Conservation (phyloP, 30 jellyfish, hydroid and myxozoan genomes). For the Morbakka virulenta region DNA sequence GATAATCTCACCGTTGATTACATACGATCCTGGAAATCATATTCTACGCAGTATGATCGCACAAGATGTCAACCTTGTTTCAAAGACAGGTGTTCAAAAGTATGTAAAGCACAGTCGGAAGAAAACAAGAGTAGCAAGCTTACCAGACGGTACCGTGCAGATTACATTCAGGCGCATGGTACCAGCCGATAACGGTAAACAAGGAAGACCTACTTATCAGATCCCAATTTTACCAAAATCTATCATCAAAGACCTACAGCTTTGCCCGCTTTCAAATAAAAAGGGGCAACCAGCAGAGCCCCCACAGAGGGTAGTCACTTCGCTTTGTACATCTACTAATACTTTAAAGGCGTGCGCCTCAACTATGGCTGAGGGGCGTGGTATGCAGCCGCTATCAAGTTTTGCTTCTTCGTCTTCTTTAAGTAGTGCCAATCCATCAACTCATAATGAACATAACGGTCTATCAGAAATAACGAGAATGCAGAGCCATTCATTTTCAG, state of each 20-base stretch:
- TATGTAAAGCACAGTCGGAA: not conserved
- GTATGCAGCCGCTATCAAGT: not conserved
- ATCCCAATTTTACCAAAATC: not conserved
- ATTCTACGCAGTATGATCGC: conserved; percentile 69
- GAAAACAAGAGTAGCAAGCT: not conserved
- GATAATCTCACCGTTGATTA: conserved; percentile 56
- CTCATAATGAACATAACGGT: not conserved
- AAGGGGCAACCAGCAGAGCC: no score
- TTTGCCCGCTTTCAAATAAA: not conserved
- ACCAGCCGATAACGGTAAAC: not conserved
- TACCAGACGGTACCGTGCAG: not conserved
- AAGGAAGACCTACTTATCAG: not conserved
- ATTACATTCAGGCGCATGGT: not conserved
- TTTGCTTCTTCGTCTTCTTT: not conserved
- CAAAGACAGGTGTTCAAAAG: conserved; percentile 1
- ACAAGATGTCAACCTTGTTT: conserved; percentile 67
- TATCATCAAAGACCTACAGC: not conserved
- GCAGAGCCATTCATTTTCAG: not conserved
- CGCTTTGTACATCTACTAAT: not conserved
- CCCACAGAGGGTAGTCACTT: not conserved
- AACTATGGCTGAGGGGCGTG: not conserved
- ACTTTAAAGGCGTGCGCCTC: not conserved
- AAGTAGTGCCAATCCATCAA: not conserved
- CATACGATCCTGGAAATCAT: conserved; percentile 48
- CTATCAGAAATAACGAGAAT: not conserved